A percentile compares a stretch with the other conserved stretches of the same genome.
Conservation (phyloP, 2,113 vertebrate species). For the Austrofundulus limnaeus region DNA sequence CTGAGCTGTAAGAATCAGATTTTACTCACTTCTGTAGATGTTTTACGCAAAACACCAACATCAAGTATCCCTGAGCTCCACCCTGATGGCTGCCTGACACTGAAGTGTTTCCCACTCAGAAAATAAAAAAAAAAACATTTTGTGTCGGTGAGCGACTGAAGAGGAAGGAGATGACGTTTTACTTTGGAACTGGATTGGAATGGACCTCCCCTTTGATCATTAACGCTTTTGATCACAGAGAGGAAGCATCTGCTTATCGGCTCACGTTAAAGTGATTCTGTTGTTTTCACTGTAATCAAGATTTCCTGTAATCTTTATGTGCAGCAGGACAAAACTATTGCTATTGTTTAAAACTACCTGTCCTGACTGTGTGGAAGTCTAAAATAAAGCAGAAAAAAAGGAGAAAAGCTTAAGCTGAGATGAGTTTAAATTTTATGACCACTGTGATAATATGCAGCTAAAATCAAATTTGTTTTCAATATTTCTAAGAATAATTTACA, state of each 20-base stretch:
- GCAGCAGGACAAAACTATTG: too few relatives aligned
- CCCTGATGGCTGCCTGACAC: background rate
- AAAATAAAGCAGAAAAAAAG: too few relatives aligned
- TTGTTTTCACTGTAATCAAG: constrained; percentile 16
- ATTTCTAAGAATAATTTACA: too few relatives aligned
- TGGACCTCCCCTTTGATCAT: constrained; percentile 7
- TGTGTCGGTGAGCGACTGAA: background rate
- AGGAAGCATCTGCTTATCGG: constrained; percentile 50
- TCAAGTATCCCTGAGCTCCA: background rate
- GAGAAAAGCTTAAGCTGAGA: too few relatives aligned
- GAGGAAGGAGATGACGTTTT: constrained; percentile 39
- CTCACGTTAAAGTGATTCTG: too few relatives aligned
- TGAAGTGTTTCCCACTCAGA: background rate
- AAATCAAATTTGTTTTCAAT: too few relatives aligned
- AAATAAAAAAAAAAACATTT: background rate
- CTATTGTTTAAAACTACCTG: too few relatives aligned
- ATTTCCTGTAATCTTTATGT: background rate
- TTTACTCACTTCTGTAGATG: constrained; percentile 61
- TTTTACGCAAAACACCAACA: constrained; percentile 11
- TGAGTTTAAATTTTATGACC: too few relatives aligned
- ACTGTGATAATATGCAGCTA: too few relatives aligned
- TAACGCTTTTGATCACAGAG: constrained; percentile 23
- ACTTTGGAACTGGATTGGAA: background rate
- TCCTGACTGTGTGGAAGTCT: too few relatives aligned
- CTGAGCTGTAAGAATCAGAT: background rate